phyloP scores from a whole-genome alignment of 2,888 invertebrate genomes.

The Megastigmus dorsalis region DNA sequence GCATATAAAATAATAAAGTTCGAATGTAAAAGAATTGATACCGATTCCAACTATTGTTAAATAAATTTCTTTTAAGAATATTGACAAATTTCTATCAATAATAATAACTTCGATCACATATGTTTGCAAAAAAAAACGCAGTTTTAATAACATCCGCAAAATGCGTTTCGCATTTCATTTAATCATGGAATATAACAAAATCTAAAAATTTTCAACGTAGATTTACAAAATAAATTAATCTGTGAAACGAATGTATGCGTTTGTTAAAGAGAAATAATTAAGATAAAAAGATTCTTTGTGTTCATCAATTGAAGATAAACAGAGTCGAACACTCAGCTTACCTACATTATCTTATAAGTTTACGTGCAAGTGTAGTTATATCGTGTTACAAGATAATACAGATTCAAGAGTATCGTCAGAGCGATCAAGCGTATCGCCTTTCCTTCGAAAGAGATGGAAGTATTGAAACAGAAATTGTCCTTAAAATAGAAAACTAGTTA shows the following conservation, averaged over 20 bases:
- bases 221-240: background rate
- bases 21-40: no score
- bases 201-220: no score
- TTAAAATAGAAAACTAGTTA: conserved; percentile 10
- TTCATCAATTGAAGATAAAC: conserved; percentile 13
- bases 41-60: no score
- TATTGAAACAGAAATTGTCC: conserved; percentile 11
- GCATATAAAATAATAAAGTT: no score
- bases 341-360: conserved; percentile 21
- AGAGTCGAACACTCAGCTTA: conserved; percentile 30
- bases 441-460: conserved; percentile 3
- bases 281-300: conserved; percentile 27
- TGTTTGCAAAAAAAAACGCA: no score
- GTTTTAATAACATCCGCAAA: no score
- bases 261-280: conserved; percentile 11
- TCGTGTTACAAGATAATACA: conserved; percentile 56
- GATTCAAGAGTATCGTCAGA: conserved; percentile 40
- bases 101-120: no score
- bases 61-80: no score
- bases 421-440: conserved; percentile 47
- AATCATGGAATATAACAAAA: no score
- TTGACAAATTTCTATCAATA: no score
- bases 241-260: conserved; percentile 2
- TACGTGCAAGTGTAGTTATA: conserved; percentile 48
- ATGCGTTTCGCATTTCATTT: no score